Evolutionary conservation across 2,797 vertebrate species (phyloP).

Genomic region (Sebastes matsubarae): DNA sequence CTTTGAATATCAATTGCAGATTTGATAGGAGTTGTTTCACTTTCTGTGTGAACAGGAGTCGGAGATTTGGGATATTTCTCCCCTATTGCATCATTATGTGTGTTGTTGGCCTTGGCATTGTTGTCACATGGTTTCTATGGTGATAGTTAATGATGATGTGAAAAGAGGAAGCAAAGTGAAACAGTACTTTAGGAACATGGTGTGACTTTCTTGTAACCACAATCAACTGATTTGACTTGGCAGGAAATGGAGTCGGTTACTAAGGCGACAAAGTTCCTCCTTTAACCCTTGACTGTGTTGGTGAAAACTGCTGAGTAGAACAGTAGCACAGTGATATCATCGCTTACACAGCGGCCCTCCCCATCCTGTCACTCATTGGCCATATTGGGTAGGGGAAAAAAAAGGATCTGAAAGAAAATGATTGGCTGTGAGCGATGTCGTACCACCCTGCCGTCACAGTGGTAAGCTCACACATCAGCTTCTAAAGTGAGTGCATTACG

Average conservation of each 20-base stretch:
- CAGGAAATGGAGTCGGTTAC: conserved; percentile 14
- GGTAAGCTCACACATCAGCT: conserved; percentile 40
- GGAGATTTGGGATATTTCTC: conserved; percentile 15
- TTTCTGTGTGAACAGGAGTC: background rate
- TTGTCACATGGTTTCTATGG: conserved; percentile 57
- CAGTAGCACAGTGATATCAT: conserved; percentile 44
- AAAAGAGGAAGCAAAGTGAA: conserved; percentile 66
- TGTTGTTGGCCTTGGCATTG: background rate
- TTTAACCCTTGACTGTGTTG: conserved; percentile 32
- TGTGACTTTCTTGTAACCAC: conserved; percentile 6
- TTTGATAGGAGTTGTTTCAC: background rate
- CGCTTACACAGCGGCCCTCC: conserved; percentile 23
- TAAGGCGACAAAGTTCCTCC: conserved; percentile 16
- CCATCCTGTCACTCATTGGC: conserved; percentile 5
- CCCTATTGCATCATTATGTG: conserved; percentile 2
- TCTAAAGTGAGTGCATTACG: conserved; percentile 70
- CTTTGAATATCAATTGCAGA: background rate
- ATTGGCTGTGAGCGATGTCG: conserved; percentile 77
- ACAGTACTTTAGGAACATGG: conserved; percentile 9
- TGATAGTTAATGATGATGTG: conserved; percentile 9
- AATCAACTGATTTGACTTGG: background rate
- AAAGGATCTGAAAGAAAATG: background rate
- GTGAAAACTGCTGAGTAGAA: conserved; percentile 36
- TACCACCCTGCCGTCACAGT: conserved; percentile 66
- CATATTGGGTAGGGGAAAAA: conserved; percentile 25